Evolutionary conservation across 2,888 invertebrate species (phyloP).

Genomic region (Epistrophe grossulariae): DNA sequence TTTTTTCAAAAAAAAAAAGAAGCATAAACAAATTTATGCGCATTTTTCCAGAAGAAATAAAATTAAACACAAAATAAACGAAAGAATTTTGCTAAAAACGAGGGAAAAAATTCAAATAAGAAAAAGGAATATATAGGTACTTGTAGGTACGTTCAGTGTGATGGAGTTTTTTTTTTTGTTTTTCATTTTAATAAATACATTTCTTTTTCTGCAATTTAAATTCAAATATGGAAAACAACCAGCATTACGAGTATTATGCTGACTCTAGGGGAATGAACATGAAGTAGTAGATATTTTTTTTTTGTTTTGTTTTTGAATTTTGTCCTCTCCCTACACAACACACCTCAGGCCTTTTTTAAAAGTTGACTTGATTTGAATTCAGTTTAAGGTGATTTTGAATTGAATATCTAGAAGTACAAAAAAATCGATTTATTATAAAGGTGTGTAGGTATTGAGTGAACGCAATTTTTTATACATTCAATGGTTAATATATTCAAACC

Average conservation of each 20-base stretch:
- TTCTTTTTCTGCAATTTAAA: constrained; percentile 52
- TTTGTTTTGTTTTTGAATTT: neutral
- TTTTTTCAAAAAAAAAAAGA: neutral
- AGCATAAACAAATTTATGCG: constrained; percentile 54
- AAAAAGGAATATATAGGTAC: constrained; percentile 6
- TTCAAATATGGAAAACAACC: constrained; percentile 47
- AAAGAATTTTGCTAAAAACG: constrained; percentile 8
- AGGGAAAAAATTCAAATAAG: constrained; percentile 36
- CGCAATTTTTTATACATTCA: neutral
- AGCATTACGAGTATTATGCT: constrained; percentile 32
- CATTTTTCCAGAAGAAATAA: constrained; percentile 26
- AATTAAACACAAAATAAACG: constrained; percentile 40
- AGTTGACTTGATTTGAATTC: constrained; percentile 24
- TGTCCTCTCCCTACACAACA: neutral
- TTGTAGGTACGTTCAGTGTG: neutral
- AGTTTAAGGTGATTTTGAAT: constrained; percentile 30
- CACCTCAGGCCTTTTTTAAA: neutral
- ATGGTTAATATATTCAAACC: neutral
- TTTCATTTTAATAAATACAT: constrained; percentile 28
- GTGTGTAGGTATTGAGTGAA: neutral
- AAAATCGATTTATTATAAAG: constrained; percentile 4
- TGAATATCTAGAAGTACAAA: constrained; percentile 1
- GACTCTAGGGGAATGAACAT: neutral
- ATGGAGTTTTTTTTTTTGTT: constrained; percentile 18
- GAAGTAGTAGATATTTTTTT: neutral